Percentiles rank a stretch among this genome's conserved stretches.
These are phyloP conservation scores for Dreissena polymorpha DNA, from an alignment of 1,140 invertebrate species.

Conservation along the genomic window DNA sequence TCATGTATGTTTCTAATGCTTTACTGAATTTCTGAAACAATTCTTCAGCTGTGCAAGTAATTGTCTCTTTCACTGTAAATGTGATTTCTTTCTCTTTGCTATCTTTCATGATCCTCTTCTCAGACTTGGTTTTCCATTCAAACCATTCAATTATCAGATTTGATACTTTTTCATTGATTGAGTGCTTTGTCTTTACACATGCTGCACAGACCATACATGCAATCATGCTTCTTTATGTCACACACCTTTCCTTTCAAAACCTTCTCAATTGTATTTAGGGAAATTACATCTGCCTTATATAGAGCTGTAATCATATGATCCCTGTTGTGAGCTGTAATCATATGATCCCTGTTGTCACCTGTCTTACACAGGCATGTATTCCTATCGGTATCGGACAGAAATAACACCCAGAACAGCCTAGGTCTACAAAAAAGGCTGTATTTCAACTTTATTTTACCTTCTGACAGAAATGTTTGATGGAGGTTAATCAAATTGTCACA, in stretches of 20 bases:
- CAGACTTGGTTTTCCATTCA: neutral
- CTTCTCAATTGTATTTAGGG: neutral
- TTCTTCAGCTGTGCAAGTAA: neutral
- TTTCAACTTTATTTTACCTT: neutral
- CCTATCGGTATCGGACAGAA: slow-evolving; percentile 4
- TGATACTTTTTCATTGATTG: no score
- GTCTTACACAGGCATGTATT: slow-evolving; percentile 27
- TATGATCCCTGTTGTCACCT: slow-evolving; percentile 5
- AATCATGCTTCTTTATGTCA: neutral
- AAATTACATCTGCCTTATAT: neutral
- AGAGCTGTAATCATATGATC: no score
- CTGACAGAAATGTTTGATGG: slow-evolving; percentile 8
- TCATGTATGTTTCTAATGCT: neutral
- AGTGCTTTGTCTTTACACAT: no score
- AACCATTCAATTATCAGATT: no score
- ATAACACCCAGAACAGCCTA: slow-evolving; percentile 33
- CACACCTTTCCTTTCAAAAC: slow-evolving; percentile 19
- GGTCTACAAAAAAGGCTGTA: neutral
- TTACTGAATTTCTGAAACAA: neutral
- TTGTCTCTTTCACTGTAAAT: slow-evolving; percentile 23
- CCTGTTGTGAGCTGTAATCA: no score
- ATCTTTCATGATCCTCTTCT: neutral
- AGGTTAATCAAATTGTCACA: slow-evolving; percentile 9
- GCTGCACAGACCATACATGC: no score
- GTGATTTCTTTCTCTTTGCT: neutral